These are phyloP conservation scores for Nomada flava DNA, from an alignment of 2,888 invertebrate species.

Conservation along the genomic window DNA sequence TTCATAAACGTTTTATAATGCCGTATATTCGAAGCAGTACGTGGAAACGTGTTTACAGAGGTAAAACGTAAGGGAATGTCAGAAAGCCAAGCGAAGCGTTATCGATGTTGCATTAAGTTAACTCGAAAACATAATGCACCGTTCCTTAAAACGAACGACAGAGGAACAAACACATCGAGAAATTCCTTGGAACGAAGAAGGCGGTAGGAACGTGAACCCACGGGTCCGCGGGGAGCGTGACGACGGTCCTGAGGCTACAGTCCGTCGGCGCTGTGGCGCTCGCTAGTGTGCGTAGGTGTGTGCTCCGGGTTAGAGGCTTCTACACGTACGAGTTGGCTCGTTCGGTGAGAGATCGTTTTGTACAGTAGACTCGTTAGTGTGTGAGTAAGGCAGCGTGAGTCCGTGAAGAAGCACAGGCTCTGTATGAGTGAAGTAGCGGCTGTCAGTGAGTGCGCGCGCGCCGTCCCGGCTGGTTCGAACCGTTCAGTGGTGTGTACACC, in stretches of 20 bases:
- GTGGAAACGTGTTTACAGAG: constrained; percentile 3
- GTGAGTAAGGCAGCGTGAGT: constrained; percentile 37
- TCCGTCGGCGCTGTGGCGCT: constrained; percentile 51
- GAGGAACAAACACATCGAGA: constrained; percentile 9
- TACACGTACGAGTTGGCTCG: constrained; percentile 23
- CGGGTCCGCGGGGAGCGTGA: constrained; percentile 44
- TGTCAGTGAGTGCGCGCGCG: constrained; percentile 69
- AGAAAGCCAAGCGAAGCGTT: constrained; percentile 33
- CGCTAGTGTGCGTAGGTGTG: constrained; percentile 62
- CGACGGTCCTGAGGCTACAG: constrained; percentile 70
- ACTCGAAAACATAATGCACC: constrained; percentile 37
- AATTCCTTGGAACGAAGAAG: constrained; percentile 50
- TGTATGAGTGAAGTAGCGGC: constrained; percentile 35
- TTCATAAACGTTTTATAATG: not conserved
- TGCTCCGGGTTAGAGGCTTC: constrained; percentile 61
- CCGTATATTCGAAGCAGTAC: not conserved
- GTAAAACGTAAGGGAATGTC: constrained; percentile 23
- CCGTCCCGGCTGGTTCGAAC: constrained; percentile 55
- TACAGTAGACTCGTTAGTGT: constrained; percentile 20
- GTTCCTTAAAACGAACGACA: constrained; percentile 22
- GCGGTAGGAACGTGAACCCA: constrained; percentile 33
- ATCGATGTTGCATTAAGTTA: constrained; percentile 20
- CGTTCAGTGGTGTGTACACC: constrained; percentile 50
- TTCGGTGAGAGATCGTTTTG: constrained; percentile 37
- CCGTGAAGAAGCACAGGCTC: constrained; percentile 23